Base-by-base conservation (phyloP, 2,113 vertebrate genomes). In the Lepisosteus oculatus region DNA sequence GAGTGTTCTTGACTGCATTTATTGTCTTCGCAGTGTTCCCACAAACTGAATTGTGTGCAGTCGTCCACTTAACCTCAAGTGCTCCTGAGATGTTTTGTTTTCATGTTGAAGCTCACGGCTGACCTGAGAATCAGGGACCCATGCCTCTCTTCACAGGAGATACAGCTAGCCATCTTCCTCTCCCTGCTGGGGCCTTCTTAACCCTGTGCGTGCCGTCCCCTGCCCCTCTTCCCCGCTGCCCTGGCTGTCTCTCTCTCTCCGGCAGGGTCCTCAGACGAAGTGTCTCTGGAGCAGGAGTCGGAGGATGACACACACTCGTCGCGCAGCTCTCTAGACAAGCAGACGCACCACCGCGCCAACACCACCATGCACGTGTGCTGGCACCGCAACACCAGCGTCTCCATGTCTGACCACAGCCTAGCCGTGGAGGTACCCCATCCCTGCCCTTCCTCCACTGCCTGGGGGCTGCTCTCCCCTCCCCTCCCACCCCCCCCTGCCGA, bases 361-460 rank as follows among this genome's bases (percentile, higher is more conserved):
- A 96, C 93, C 68, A 96, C 94, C 47, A 85, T 95, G 93, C 96
- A 96, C 61, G 96, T 99, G 86, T 99, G 97, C 93, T 98, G 97
- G 97, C 93, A 95, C 85, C 94, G 96, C 78, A 95, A 94, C 91
- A 97, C 96, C 65, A 98, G 95, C 4, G 93, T 99, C 87, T 99
- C 97, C 84, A 95, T 96, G 91, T 88, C 92, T 1, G 96, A 99
- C 87, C 95, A 93, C 91, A 95, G 94, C 70, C 90, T 93, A 61
- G 95, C 96, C 8, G 93, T 95, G 4, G 94, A 98, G 97, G 97
- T 99, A 93, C 77, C 81, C 85, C 51, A 17, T 80, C 81, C 83
- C 72, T 41, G 51, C 77, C 74, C 72, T 43, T 56, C 76, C 62
- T 41, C 57, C 70, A 42, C 51, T 42, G 61, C 51, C 47, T 9